Evolutionary conservation across 2,888 invertebrate species (phyloP), one percentile per base, ranked within the genome.

Genomic region (Hydraecia micacea): DNA sequence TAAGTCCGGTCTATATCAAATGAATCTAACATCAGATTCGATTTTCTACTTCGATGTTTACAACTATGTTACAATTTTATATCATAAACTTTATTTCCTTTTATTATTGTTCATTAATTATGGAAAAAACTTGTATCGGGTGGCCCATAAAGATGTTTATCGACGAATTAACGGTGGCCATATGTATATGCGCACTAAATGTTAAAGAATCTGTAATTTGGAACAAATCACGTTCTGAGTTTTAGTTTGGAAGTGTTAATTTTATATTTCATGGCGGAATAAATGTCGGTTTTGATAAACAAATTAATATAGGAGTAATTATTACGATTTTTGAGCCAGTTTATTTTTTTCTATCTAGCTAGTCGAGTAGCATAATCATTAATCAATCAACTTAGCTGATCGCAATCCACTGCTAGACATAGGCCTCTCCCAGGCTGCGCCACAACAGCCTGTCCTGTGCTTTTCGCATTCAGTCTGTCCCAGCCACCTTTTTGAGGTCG

Each of bases 21-120:
- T 90, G 91, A 89, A 93, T 93, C 93, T 91, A 89, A 92, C 92
- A 95, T 96, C 96, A 94, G 91, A 93, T 95, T 92, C 89, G 92
- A 96, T 96, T 96, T 96, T 95, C 96, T 95, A 95, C 91, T 93
- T 91, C 88, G 89, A 85, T 93, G 94, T 96, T 96, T 96, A 96
- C 95, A 96, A 94, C 96, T 95, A 90, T 93, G 95, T 96, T 95
- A 95, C 96, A 95, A 95, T 96, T 95, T 95, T 91, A 92, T 91
- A 92, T 95, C 94, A 90, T 95, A 95, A 95, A 95, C 89, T 94
- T 95, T 94, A 95, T 93, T 92, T 92, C 89, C 87, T 91, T 94
- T 95, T 94, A 95, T 93, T 92, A 93, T 93, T 94, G 89, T 93
- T 92, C 91, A 92, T 93, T 92, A 92, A 93, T 94, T 93, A 91